Percentiles rank a stretch among this genome's conserved stretches.
Evolutionary conservation across 2,888 invertebrate species (phyloP).

Genomic region (Glaucopsyche alexis): DNA sequence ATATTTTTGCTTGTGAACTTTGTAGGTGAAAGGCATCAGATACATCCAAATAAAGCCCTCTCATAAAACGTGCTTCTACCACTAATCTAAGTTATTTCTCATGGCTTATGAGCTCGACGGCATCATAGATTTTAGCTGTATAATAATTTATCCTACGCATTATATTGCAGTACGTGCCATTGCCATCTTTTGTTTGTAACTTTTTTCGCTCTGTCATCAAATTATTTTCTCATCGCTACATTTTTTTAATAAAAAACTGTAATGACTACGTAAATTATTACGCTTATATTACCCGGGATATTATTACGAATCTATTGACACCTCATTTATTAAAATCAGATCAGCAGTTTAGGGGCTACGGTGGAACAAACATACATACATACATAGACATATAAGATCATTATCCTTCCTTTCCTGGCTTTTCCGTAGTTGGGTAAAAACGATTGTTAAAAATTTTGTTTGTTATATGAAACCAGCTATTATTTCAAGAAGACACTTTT

Average conservation of each 20-base stretch:
- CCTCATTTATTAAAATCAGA: too few species aligned
- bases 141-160: background rate
- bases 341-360: too few species aligned
- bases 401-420: too few species aligned
- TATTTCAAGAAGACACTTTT: background rate
- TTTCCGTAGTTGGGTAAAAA: too few species aligned
- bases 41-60: background rate
- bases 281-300: too few species aligned
- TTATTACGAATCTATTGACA: too few species aligned
- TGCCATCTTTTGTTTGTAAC: background rate
- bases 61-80: background rate
- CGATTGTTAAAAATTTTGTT: too few species aligned
- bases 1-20: background rate
- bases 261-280: too few species aligned
- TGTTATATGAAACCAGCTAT: background rate
- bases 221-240: too few species aligned
- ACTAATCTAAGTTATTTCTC: background rate
- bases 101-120: background rate
- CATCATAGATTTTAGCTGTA: background rate
- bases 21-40: background rate
- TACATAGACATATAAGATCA: too few species aligned
- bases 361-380: too few species aligned
- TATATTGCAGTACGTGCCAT: background rate
- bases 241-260: too few species aligned
- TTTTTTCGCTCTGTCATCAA: background rate